These are phyloP conservation scores for Phyto melanocephala DNA, from an alignment of 2,888 invertebrate species.

Conservation along the genomic window DNA sequence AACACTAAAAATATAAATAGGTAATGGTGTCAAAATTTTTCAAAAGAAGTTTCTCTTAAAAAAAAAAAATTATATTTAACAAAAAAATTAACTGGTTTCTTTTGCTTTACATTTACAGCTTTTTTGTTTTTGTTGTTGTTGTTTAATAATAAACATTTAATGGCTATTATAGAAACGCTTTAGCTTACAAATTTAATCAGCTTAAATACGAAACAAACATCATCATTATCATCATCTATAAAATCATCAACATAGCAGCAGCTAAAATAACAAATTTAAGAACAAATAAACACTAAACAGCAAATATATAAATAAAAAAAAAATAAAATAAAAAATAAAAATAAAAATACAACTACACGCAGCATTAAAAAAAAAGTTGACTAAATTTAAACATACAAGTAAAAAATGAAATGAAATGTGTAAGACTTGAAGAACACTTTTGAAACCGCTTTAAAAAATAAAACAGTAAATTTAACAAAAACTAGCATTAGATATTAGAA, in stretches of 20 bases:
- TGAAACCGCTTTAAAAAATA: not conserved
- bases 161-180: constrained; percentile 20
- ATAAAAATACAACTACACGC: not conserved
- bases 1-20: constrained; percentile 1
- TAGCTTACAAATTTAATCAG: constrained; percentile 38
- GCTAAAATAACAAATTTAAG: constrained; percentile 1
- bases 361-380: constrained; percentile 15
- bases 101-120: constrained; percentile 39
- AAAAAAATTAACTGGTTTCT: constrained; percentile 14
- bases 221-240: not conserved
- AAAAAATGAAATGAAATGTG: not conserved
- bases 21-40: constrained; percentile 37
- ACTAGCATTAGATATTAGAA: constrained; percentile 27
- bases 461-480: not conserved
- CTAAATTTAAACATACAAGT: not conserved
- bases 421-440: constrained; percentile 21
- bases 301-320: too few relatives aligned
- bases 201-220: constrained; percentile 20
- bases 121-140: not conserved
- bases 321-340: too few relatives aligned
- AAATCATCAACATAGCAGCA: not conserved
- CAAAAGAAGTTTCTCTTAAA: constrained; percentile 6
- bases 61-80: constrained; percentile 9
- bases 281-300: not conserved
- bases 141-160: constrained; percentile 30